A percentile compares a stretch with the other conserved stretches of the same genome.
These are phyloP conservation scores for Bugula neritina DNA, from an alignment of 2,888 invertebrate species.

Conservation along the genomic window DNA sequence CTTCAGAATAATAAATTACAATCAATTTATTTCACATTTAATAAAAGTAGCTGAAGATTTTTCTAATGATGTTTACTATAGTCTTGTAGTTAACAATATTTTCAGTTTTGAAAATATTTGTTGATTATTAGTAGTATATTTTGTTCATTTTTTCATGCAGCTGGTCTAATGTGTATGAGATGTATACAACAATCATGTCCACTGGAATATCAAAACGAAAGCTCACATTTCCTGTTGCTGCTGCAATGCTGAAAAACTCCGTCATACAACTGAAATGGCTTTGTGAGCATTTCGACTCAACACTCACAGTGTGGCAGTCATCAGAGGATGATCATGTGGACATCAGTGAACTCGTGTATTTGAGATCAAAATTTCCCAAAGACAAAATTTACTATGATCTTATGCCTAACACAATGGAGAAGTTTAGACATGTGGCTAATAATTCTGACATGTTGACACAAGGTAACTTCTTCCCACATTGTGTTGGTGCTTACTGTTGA, in stretches of 20 bases:
- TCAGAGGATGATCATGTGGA: conserved; percentile 28
- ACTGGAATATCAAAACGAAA: background rate
- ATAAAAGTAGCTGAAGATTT: no score
- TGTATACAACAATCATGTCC: conserved; percentile 40
- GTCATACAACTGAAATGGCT: conserved; percentile 47
- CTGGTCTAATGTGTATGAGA: conserved; percentile 46
- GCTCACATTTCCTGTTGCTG: conserved; percentile 40
- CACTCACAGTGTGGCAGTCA: conserved; percentile 38
- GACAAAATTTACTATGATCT: conserved; percentile 32
- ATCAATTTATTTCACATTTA: no score
- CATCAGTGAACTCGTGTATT: conserved; percentile 31
- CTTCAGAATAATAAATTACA: no score
- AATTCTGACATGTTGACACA: background rate
- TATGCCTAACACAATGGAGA: conserved; percentile 29
- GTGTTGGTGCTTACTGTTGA: no score
- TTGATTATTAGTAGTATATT: no score
- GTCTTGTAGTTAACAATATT: no score
- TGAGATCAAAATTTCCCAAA: conserved; percentile 30
- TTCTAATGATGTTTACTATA: no score
- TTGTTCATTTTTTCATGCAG: conserved; percentile 30
- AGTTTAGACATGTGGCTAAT: conserved; percentile 28
- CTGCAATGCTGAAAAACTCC: conserved; percentile 41
- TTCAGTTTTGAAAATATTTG: no score
- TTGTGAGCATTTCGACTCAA: conserved; percentile 38
- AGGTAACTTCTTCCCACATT: background rate